Conservation (phyloP, 1,140 invertebrate genomes). For the Eufriesea mexicana region DNA sequence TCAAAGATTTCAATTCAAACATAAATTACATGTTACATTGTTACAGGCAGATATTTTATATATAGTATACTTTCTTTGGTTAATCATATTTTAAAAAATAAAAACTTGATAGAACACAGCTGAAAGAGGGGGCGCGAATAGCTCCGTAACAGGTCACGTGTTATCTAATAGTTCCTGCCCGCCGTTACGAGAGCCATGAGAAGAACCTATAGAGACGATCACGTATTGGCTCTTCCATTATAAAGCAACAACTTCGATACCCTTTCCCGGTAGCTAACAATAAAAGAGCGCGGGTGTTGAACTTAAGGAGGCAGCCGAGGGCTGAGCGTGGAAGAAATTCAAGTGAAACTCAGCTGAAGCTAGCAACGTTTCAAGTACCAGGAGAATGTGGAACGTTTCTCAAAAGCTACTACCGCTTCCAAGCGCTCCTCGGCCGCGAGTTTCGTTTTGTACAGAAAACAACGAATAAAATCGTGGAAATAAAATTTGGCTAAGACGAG, state of each 20-base stretch:
- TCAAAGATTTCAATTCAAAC: too few relatives aligned
- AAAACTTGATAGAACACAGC: neutral
- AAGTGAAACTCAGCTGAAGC: slow-evolving; percentile 12
- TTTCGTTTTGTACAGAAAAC: neutral
- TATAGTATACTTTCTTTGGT: neutral
- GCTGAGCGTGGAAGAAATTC: slow-evolving; percentile 3
- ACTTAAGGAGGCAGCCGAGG: slow-evolving; percentile 29
- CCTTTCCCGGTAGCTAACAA: slow-evolving; percentile 41
- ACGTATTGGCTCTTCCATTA: slow-evolving; percentile 68
- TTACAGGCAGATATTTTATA: too few relatives aligned
- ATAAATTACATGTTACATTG: too few relatives aligned
- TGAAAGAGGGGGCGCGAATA: neutral
- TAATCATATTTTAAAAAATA: neutral
- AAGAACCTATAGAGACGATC: slow-evolving; percentile 66
- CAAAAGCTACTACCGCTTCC: neutral
- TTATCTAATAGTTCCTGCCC: slow-evolving; percentile 50
- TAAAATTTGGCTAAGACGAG: neutral
- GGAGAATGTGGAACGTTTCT: slow-evolving; percentile 18
- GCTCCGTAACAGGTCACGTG: slow-evolving; percentile 35
- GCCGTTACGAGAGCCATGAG: slow-evolving; percentile 32
- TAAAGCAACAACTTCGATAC: slow-evolving; percentile 58
- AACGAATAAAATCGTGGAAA: too few relatives aligned
- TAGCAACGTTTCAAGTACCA: neutral
- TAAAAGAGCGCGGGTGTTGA: slow-evolving; percentile 47
- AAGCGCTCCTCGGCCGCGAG: neutral